Evolutionary conservation across 2,797 vertebrate species (phyloP).

Genomic region (Thripadectes ignobilis): DNA sequence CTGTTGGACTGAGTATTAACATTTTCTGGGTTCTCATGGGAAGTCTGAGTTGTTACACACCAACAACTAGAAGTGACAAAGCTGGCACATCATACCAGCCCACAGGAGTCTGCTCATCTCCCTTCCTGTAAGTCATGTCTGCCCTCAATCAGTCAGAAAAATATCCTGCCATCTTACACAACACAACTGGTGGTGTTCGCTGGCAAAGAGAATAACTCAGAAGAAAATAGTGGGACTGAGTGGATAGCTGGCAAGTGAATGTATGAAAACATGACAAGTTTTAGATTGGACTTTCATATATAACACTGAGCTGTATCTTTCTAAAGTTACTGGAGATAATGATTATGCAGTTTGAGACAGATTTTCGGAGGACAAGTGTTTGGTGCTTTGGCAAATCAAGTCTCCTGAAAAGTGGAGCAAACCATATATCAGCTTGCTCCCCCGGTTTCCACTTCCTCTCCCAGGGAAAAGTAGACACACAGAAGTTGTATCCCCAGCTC

Average conservation of each 20-base stretch:
- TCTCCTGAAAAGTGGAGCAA: neutral
- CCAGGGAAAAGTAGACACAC: fast-evolving
- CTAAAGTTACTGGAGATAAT: neutral
- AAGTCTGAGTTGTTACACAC: neutral
- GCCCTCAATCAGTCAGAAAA: neutral
- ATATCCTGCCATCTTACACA: neutral
- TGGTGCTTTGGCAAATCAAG: neutral
- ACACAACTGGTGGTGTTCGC: fast-evolving
- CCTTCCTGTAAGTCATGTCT: neutral
- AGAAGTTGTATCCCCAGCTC: neutral
- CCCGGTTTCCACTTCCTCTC: neutral
- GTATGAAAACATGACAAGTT: neutral
- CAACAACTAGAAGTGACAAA: neutral
- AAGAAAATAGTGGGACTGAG: neutral
- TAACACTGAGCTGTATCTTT: neutral
- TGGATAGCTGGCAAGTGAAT: neutral
- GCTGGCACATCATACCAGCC: neutral
- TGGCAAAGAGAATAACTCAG: neutral
- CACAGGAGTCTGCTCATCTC: neutral
- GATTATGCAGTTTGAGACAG: neutral
- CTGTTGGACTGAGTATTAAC: neutral
- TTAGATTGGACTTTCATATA: neutral
- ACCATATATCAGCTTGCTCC: neutral
- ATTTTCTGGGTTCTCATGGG: neutral
- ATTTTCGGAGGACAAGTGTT: neutral